Evolutionary conservation across 2,797 vertebrate genomes (phyloP), one percentile per base, ranked within the genome.

Genomic region (Galago senegalensis): DNA sequence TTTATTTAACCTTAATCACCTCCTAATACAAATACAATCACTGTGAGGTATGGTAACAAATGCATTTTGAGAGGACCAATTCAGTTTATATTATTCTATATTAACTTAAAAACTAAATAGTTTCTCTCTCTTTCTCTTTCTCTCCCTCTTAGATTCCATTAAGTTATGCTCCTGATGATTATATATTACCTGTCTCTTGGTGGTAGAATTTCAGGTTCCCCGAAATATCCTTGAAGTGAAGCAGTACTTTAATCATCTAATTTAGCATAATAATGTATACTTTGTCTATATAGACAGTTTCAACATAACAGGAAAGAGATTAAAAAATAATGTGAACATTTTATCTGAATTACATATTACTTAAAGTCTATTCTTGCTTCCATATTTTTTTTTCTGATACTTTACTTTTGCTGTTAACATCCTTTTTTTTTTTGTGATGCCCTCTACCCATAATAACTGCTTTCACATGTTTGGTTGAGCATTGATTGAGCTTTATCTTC

Each of bases 401-500:
- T 81, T 11, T 76, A 43, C 21, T 75, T 73, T 76, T 56, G 12
- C 60, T 81, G 0, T 69, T 85, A 61, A 34, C 13, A 90, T 56
- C 2, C 3, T 43, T 25, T 56, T 76, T 93, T 93, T 34, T 91
- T 40, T 40, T 40, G 1, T n/a, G 23, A 56, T 91, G 21, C 2
- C 2, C 29, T 82, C 23, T 92, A 46, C 5, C 20, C 11, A 61
- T 27, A 92, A 77, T 27, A 92, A 77, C 58, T 81, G 34, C 29
- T 86, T 89, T 90, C 77, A 80, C 7, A 40, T 87, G 9, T 87
- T 80, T 94, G 29, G 1, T 77, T 95, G 61, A 94, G 91, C 53
- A 49, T 16, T 93, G 56, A 81, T 53, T 43, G n/a, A 84, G 16
- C 75, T 94, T 76, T 88, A 79, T 65, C 21, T 94, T 90, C 27